Evolutionary conservation across 2,888 invertebrate genomes (phyloP).

Genomic region (Acanthacorydalis orientalis): DNA sequence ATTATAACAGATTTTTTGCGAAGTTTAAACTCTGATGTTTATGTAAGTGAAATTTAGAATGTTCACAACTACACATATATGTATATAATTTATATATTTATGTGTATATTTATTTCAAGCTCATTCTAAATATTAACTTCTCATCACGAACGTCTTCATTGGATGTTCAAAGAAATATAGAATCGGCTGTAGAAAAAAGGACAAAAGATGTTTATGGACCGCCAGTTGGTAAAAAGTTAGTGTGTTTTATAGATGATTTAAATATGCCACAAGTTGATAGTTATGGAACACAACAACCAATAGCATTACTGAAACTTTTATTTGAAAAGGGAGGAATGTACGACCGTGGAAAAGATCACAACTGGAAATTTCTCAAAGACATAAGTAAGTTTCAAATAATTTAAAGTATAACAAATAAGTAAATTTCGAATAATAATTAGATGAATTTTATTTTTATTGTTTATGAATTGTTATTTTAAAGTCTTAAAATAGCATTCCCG

Average conservation of each 20-base stretch:
- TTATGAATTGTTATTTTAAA: too few species aligned
- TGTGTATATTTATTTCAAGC: constrained; percentile 26
- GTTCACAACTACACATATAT: neutral
- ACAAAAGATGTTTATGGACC: constrained; percentile 85
- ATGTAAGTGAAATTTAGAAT: constrained; percentile 27
- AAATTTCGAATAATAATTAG: neutral
- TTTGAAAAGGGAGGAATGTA: constrained; percentile 80
- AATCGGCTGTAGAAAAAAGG: constrained; percentile 75
- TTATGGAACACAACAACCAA: constrained; percentile 88
- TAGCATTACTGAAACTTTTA: constrained; percentile 78
- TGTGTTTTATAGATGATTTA: constrained; percentile 87
- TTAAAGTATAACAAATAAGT: neutral
- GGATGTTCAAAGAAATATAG: constrained; percentile 77
- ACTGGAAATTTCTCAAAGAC: constrained; percentile 77
- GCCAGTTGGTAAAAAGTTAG: constrained; percentile 72
- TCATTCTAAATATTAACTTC: constrained; percentile 73
- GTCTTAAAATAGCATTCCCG: too few species aligned
- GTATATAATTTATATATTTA: neutral
- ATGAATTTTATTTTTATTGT: too few species aligned
- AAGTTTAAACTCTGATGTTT: constrained; percentile 46
- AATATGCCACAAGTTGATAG: constrained; percentile 83
- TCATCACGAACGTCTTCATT: constrained; percentile 80
- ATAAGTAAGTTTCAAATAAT: constrained; percentile 34
- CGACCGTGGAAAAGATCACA: constrained; percentile 74
- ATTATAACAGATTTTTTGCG: constrained; percentile 69